Evolutionary conservation across 1,140 invertebrate species (phyloP), one percentile per base, ranked within the genome.

Genomic region (Frieseomelitta varia): DNA sequence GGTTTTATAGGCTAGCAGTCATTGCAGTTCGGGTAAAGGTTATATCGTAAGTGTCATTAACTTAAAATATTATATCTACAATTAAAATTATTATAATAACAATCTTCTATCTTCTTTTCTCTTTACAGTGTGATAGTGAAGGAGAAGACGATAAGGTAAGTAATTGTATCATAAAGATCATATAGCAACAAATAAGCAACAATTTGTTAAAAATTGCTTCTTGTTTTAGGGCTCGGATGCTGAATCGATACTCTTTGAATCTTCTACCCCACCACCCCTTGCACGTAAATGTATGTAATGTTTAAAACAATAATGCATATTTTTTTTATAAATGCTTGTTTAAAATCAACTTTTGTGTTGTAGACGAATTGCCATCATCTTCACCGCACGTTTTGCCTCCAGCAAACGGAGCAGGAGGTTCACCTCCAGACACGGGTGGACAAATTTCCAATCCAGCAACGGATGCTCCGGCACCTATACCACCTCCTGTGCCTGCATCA

Each of bases 91-190:
- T 65, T n/a, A 39, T 53, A 82, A 89, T 83, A 58, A 71, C 73
- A 76, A 51, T 83, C 69, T 84, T 19, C 73, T 71, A 34, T 68
- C 74, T 67, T 51, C 75, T 86, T 94, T 94, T 95, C 92, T 91
- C 95, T 91, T 97, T 97, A 87, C 96, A 97, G 97, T 97, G 97
- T 97, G 97, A 97, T 97, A 97, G 97, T 96, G 97, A 97, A 96
- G 97, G 97, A 95, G 97, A 97, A 95, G 97, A 97, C 94, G 97
- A 97, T 96, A 97, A 97, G 97, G 97, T 97, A 95, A 96, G 96
- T 94, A 53, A 15, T 58, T 15, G 58, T 73, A 63, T 76, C n/a
- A 65, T 47, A 71, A 27, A 72, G 77, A 63, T 3, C 51, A 14
- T n/a, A 21, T n/a, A 53, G 4, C 68, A 27, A 24, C n/a, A 8